Base-by-base conservation (phyloP, 1,140 invertebrate species). In the Euura saliciscinereae region DNA sequence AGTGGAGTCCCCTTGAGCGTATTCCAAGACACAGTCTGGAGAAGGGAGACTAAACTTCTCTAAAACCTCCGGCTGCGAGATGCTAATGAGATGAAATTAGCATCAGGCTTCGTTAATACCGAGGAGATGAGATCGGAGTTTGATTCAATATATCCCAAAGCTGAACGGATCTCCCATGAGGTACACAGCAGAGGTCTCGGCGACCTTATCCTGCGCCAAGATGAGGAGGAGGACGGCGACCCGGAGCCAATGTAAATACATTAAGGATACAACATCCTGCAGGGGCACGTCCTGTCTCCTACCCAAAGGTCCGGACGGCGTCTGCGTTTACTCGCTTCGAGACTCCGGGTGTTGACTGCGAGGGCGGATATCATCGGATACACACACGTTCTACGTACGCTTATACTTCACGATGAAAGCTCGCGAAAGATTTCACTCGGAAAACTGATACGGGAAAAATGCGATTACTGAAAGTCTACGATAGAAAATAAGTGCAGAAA, bases 191-290 rank as follows among this genome's bases (percentile, higher is more conserved):
- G 28, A 28, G 28, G 28, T 28, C 28, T 28, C 28, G 28, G 28
- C 28, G 28, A 28, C 28, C 28, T 28, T 28, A 28, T 28, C 28
- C 28, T 28, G 28, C 28, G 28, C 28, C 28, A 28, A 28, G 28
- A 28, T 28, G 28, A 28, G 28, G 28, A 28, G 0, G 28, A 28
- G 28, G 28, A 28, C 28, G 28, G 28, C 28, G 70, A 72, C 67
- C 45, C 46, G 67, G 74, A 77, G 79, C 77, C 76, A 82, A 80
- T 76, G 82, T 82, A 84, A 84, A 83, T 80, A 84, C 83, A 83
- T 84, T 83, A 84, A 76, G 78, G 76, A 79, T 81, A 78, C 74
- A 78, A 79, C 75, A 78, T 83, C 76, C 79, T 78, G 75, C 71
- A 76, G 79, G 78, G 80, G 79, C 78, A 74, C 73, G 78, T 78